Evolutionary conservation across 2,888 invertebrate genomes (phyloP).

Genomic region (Cryptophagus acutangulus): DNA sequence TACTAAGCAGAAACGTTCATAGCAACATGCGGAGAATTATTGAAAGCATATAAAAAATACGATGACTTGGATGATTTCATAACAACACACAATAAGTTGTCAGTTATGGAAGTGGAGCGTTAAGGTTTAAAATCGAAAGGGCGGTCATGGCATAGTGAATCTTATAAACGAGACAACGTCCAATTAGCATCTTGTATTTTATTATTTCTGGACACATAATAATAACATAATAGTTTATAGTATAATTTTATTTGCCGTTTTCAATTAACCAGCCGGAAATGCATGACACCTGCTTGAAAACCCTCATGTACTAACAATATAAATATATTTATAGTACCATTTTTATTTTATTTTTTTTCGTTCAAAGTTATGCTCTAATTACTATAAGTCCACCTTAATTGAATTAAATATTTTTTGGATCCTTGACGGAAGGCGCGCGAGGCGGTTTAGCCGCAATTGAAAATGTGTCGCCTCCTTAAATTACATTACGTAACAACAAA

Average conservation of each 20-base stretch:
- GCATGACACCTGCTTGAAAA: constrained; percentile 39
- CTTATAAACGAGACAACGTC: constrained; percentile 39
- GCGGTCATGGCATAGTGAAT: constrained; percentile 33
- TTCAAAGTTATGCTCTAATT: too few species aligned
- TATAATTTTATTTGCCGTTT: constrained; percentile 42
- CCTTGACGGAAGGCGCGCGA: too few species aligned
- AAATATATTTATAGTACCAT: too few species aligned
- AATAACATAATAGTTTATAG: constrained; percentile 43
- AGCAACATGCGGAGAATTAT: constrained; percentile 11
- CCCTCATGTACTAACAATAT: too few species aligned
- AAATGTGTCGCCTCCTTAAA: too few species aligned
- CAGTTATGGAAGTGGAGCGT: constrained; percentile 30
- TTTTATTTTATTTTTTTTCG: too few species aligned
- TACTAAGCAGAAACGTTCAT: constrained; percentile 19
- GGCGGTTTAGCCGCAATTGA: too few species aligned
- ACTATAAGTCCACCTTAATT: too few species aligned
- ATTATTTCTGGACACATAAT: constrained; percentile 40
- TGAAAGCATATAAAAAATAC: constrained; percentile 20
- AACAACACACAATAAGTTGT: constrained; percentile 30
- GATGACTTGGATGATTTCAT: constrained; percentile 39
- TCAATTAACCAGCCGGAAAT: constrained; percentile 40
- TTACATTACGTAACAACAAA: too few species aligned
- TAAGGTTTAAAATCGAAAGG: constrained; percentile 32
- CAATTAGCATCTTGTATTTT: constrained; percentile 42
- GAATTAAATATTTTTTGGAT: too few species aligned